Evolutionary conservation across 1,140 invertebrate genomes (phyloP), one percentile per base, ranked within the genome.

Genomic region (Leptinotarsa defecta): DNA sequence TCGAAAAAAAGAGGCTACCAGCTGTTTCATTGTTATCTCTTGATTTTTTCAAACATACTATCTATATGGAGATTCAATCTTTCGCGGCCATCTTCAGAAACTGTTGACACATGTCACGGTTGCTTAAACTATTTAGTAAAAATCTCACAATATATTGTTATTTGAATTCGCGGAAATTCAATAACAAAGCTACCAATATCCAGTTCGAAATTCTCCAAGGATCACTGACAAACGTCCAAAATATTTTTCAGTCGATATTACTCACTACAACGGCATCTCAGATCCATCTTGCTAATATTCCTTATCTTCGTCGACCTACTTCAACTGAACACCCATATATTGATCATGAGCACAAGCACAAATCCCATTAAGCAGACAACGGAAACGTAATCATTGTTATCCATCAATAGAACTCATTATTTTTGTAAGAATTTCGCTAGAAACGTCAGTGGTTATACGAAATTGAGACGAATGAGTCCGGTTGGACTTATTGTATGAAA

Each of bases 351-450:
- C 52, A 57, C 13, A 19, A 19, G 52, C 52, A 57, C 52, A 57
- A 43, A 43, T 11, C 8, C 34, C 34, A 43, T 43, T 43, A 43
- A 11, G 52, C 52, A 57, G 52, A 19, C 52, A 15, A 57, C 15
- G 13, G 52, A 57, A 57, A 57, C 13, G 52, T 57, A 57, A 57
- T 57, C 52, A 57, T 57, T 57, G 52, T 57, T 57, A 57, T 57
- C 52, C 52, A 57, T 57, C 13, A 57, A 57, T 57, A 15, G n/a
- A 57, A 57, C 13, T 57, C n/a, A 57, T 57, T 13, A 57, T 57
- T 57, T 57, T 57, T 13, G 52, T 19, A 6, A 57, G 17, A n/a
- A 57, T 57, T 57, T 19, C 52, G 52, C 52, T n/a, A 57, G 52
- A 57, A 57, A 57, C n/a, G 52, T 57, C 52, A 57, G 15, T n/a